Evolutionary conservation across 2,888 invertebrate species (phyloP).

Genomic region (Aspidiotus destructor): DNA sequence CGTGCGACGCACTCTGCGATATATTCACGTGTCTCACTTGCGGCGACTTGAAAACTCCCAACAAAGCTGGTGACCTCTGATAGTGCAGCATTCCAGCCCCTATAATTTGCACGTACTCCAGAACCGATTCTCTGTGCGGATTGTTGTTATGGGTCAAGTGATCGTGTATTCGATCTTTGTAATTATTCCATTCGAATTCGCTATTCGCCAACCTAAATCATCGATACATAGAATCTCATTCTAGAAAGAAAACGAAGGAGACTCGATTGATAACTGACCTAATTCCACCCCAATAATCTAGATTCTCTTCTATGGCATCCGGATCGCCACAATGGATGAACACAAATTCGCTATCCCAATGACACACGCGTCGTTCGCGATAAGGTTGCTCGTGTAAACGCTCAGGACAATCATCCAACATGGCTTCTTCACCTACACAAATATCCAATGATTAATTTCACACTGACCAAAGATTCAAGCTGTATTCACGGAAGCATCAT

Average conservation of each 20-base stretch:
- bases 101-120: constrained; percentile 70
- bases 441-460: not conserved
- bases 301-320: constrained; percentile 53
- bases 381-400: constrained; percentile 77
- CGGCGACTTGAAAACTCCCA: constrained; percentile 81
- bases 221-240: not conserved
- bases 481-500: not conserved
- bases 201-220: constrained; percentile 65
- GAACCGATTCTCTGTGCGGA: constrained; percentile 60
- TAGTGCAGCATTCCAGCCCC: constrained; percentile 94
- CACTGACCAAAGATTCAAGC: not conserved
- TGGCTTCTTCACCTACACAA: constrained; percentile 48
- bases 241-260: not conserved
- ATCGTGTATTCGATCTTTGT: constrained; percentile 71
- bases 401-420: constrained; percentile 73
- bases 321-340: constrained; percentile 77
- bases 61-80: constrained; percentile 85
- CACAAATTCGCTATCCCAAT: constrained; percentile 83
- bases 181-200: constrained; percentile 77
- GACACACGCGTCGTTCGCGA: constrained; percentile 73
- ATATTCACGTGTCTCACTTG: constrained; percentile 70
- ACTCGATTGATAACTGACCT: constrained; percentile 41
- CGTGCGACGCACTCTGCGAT: constrained; percentile 76
- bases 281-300: constrained; percentile 92
- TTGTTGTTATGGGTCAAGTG: constrained; percentile 64